These are phyloP conservation scores for Andrena praecox DNA, from an alignment of 2,888 invertebrate species.

Conservation along the genomic window DNA sequence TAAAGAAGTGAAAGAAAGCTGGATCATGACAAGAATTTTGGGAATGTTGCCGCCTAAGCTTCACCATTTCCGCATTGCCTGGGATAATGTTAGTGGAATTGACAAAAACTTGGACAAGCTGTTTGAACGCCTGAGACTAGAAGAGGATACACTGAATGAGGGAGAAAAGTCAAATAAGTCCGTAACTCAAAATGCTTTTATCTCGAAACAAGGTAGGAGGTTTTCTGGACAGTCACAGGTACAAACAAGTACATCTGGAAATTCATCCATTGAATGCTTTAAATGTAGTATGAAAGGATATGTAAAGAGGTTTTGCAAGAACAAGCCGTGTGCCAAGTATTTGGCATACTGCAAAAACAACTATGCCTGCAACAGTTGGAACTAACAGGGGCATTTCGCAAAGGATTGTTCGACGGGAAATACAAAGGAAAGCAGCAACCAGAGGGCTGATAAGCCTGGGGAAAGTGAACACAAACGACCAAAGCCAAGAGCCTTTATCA, in stretches of 20 bases:
- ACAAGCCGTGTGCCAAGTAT: slow-evolving; percentile 66
- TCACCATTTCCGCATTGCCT: slow-evolving; percentile 1
- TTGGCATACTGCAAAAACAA: slow-evolving; percentile 71
- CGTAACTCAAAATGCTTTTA: slow-evolving; percentile 31
- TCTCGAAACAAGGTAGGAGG: not conserved
- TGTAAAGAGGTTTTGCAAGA: slow-evolving; percentile 60
- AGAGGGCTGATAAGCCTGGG: not conserved
- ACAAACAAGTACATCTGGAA: not conserved
- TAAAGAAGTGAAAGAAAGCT: slow-evolving; percentile 45
- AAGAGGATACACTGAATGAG: not conserved
- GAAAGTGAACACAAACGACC: not conserved
- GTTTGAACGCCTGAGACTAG: not conserved
- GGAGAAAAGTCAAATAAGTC: slow-evolving; percentile 36
- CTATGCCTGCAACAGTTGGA: slow-evolving; percentile 71
- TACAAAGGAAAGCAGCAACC: not conserved
- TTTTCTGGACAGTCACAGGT: not conserved
- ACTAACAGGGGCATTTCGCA: slow-evolving; percentile 65
- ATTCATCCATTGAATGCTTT: slow-evolving; percentile 46
- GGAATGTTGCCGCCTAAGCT: slow-evolving; percentile 10
- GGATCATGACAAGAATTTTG: slow-evolving; percentile 36
- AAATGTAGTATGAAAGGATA: slow-evolving; percentile 66
- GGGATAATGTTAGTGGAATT: not conserved
- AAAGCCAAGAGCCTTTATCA: not conserved
- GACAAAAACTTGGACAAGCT: not conserved
- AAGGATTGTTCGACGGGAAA: not conserved